Percentiles rank a stretch among this genome's conserved stretches.
phyloP scores from a whole-genome alignment of 2,888 invertebrate species.

The Bunonema sp. region DNA sequence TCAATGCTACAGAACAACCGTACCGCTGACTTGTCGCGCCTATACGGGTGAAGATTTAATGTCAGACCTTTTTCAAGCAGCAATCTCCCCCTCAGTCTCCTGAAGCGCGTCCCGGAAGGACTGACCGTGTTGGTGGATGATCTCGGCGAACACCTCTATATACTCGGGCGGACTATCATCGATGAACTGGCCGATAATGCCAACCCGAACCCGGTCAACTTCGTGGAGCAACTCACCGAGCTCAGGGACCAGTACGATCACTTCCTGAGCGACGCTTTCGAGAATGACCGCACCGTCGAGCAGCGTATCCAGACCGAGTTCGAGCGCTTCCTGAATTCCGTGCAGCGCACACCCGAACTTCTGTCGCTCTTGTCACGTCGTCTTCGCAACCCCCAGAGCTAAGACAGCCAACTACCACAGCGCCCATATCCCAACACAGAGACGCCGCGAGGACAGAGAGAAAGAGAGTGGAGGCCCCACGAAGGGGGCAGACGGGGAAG shows the following conservation, averaged over 20 bases:
- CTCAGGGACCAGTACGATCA: conserved; percentile 92
- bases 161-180: conserved; percentile 82
- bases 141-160: conserved; percentile 68
- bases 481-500: no score
- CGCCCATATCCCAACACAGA: no score
- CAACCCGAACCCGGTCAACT: conserved; percentile 65
- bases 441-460: no score
- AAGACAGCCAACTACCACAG: no score
- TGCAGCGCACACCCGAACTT: conserved; percentile 86
- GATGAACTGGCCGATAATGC: conserved; percentile 72
- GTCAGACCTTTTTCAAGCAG: no score
- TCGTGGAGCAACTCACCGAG: conserved; percentile 79
- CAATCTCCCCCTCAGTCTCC: no score
- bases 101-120: conserved; percentile 76
- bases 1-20: conserved; percentile 93
- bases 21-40: conserved; percentile 55
- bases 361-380: conserved; percentile 84
- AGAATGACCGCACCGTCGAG: conserved; percentile 88
- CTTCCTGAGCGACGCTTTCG: conserved; percentile 86
- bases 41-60: no score
- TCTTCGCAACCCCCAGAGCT: no score
- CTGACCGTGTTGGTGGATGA: conserved; percentile 77
- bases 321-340: conserved; percentile 80
- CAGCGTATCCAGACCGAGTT: conserved; percentile 60
- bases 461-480: no score